Evolutionary conservation across 2,797 vertebrate species (phyloP).

Genomic region (Molossus molossus): DNA sequence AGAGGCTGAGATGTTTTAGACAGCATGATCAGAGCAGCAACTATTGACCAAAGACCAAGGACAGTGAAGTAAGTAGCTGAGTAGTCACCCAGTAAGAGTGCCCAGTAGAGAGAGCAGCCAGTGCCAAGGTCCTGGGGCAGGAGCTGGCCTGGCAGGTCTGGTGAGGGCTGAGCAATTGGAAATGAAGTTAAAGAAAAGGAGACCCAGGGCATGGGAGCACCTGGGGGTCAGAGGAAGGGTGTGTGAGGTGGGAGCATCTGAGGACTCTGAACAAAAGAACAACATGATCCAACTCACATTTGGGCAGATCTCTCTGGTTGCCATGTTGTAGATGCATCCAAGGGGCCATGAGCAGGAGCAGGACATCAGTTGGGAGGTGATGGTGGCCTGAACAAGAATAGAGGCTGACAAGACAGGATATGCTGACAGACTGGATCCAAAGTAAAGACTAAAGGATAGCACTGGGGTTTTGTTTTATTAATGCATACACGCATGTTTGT

Average conservation of each 20-base stretch:
- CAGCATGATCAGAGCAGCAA: not conserved
- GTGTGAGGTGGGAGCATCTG: not conserved
- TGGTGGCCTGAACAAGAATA: not conserved
- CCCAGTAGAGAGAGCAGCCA: not conserved
- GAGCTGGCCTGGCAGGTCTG: not conserved
- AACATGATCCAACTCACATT: not conserved
- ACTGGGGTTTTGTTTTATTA: not conserved
- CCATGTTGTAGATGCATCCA: not conserved
- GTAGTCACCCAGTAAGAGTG: fast-evolving
- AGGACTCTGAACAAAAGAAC: not conserved
- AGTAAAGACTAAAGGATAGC: not conserved
- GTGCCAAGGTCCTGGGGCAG: not conserved
- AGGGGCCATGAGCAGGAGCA: not conserved
- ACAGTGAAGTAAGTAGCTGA: not conserved
- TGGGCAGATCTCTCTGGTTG: not conserved
- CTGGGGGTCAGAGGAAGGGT: fast-evolving
- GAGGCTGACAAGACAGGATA: not conserved
- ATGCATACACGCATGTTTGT: not conserved
- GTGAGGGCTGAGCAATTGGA: not conserved
- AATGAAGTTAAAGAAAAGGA: not conserved
- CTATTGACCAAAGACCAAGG: not conserved
- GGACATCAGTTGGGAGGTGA: not conserved
- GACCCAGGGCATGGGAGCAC: fast-evolving
- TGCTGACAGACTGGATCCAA: not conserved
- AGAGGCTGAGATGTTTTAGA: not conserved